phyloP scores from a whole-genome alignment of 2,797 vertebrate genomes.

The Neostethus bicornis region DNA sequence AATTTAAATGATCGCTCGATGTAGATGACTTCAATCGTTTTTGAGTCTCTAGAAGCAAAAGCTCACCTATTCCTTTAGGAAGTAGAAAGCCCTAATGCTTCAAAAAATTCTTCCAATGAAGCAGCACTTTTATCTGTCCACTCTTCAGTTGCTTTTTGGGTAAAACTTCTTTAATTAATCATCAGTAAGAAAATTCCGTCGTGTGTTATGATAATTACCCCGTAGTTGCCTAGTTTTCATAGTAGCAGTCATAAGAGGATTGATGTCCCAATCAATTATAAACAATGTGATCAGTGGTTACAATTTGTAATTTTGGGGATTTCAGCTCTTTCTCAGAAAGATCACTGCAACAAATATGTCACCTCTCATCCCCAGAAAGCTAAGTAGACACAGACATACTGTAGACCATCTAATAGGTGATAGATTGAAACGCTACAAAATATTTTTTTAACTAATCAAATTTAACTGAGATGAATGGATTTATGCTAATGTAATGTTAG shows the following conservation, averaged over 20 bases:
- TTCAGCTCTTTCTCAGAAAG: conserved; percentile 13
- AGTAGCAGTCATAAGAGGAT: conserved; percentile 45
- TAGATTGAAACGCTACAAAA: no score
- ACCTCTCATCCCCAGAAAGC: no score
- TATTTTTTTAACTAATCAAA: no score
- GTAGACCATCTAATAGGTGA: no score
- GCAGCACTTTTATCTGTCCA: conserved; percentile 21
- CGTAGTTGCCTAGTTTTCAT: conserved; percentile 18
- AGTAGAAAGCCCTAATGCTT: conserved; percentile 43
- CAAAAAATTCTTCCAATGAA: conserved; percentile 33
- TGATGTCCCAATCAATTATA: conserved; percentile 44
- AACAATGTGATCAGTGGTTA: conserved; percentile 40
- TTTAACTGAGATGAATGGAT: no score
- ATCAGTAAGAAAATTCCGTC: conserved; percentile 33
- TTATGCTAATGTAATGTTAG: no score
- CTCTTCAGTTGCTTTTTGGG: conserved; percentile 29
- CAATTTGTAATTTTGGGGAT: conserved; percentile 7
- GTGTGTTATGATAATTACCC: conserved; percentile 45
- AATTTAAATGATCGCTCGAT: conserved; percentile 61
- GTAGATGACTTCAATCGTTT: conserved; percentile 56
- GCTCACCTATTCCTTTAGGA: conserved; percentile 39
- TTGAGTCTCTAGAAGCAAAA: conserved; percentile 47
- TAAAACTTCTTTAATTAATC: conserved; percentile 46
- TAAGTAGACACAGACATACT: no score
- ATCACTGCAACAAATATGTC: not conserved